These are phyloP conservation scores for Caenorhabditis elegans DNA, from an alignment of 1,140 invertebrate species.

Conservation along the genomic window WBcel235 BX284605.5:20532001-20532500, in stretches of 20 bases:
- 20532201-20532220: background rate
- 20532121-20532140: background rate
- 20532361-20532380: background rate
- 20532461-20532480: background rate
- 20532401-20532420: background rate
- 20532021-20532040: conserved; percentile 4
- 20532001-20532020: conserved; percentile 1
- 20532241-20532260: background rate
- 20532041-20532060: background rate
- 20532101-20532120: background rate
- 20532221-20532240: conserved; percentile 14
- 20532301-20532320: too few relatives aligned
- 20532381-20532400: background rate
- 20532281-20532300: too few relatives aligned
- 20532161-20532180: background rate
- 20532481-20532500: background rate
- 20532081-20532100: background rate
- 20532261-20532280: background rate
- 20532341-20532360: background rate
- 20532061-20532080: background rate
- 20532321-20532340: background rate
- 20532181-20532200: background rate
- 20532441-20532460: background rate
- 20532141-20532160: background rate
- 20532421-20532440: background rate